Percentiles rank a stretch among this genome's conserved stretches.
Evolutionary conservation across 2,797 vertebrate genomes (phyloP).

Genomic region (Schizopygopsis pylzovi): DNA sequence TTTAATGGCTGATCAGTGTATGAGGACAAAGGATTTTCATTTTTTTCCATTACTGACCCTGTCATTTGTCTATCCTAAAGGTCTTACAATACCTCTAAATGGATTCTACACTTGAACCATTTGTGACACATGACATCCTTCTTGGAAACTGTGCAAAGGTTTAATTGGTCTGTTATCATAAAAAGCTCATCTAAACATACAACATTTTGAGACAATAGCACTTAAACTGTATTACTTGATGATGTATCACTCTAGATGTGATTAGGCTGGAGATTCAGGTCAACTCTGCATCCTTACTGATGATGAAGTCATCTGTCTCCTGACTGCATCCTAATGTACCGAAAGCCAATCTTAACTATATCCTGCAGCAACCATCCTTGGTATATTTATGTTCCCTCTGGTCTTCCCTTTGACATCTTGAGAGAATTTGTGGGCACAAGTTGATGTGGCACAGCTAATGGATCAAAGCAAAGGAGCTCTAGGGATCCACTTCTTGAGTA

Average conservation of each 20-base stretch:
- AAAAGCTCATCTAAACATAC: not conserved
- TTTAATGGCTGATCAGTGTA: not conserved
- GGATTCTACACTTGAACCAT: not conserved
- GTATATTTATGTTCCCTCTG: conserved; percentile 29
- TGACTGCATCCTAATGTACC: not conserved
- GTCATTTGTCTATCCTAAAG: not conserved
- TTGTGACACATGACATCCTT: not conserved
- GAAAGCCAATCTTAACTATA: not conserved
- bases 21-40: not conserved
- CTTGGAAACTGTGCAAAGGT: not conserved
- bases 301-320: conserved; percentile 26
- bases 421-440: conserved; percentile 20
- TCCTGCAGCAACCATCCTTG: not conserved
- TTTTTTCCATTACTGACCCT: not conserved
- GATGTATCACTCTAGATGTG: conserved; percentile 1
- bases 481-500: not conserved
- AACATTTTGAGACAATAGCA: not conserved
- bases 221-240: not conserved
- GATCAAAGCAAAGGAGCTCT: conserved; percentile 29
- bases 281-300: not conserved
- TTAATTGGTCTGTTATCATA: conserved; percentile 5
- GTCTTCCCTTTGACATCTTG: conserved; percentile 15
- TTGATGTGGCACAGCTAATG: conserved; percentile 11
- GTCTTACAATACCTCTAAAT: not conserved
- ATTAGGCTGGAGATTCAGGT: not conserved